Base-by-base conservation (phyloP, 2,113 vertebrate species). In the Nasalis larvatus region DNA sequence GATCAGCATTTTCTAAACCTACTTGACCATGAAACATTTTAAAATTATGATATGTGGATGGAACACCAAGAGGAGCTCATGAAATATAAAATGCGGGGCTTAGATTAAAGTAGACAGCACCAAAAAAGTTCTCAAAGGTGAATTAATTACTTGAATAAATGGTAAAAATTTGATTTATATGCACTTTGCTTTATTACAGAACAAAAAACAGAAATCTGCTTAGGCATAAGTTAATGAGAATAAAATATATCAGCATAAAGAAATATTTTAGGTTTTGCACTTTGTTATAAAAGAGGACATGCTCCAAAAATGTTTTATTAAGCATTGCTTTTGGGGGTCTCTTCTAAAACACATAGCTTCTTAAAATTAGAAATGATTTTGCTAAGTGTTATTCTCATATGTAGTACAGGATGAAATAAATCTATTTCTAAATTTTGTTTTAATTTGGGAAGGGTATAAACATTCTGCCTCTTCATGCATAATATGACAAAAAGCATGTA, bases 1-100 rank as follows among this genome's bases (percentile, higher is more conserved):
- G 82, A 95, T 95, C 94, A 97, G 95, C 96, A 80, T 93, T 97
- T 98, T 97, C 89, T 91, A 77, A 91, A 89, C 58, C 94, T 86
- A n/a, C 81, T 69, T 87, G 96, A 94, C 77, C 82, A 73, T 7
- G 76, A 80, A 80, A 89, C 96, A 94, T 95, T 91, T 94, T 92
- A 3, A 94, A 96, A 97, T 96, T 82, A 89, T 95, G 93, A 94
- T 96, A 90, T 95, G 92, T 92, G 91, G 89, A 93, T 93, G 91
- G 86, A 76, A 80, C 86, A 76, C 96, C 68, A 69, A 78, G 91
- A 96, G 32, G 52, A n/a, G 32, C 40, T 82, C 96, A 89, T 97
- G 86, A 94, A 94, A 95, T 94, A 95, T 76, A 93, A 93, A 91
- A 95, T 74, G 86, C 0, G 17, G 17, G 25, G 47, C 78, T 80